Conservation (phyloP, 1,140 invertebrate genomes). For the Hermetia illucens region DNA sequence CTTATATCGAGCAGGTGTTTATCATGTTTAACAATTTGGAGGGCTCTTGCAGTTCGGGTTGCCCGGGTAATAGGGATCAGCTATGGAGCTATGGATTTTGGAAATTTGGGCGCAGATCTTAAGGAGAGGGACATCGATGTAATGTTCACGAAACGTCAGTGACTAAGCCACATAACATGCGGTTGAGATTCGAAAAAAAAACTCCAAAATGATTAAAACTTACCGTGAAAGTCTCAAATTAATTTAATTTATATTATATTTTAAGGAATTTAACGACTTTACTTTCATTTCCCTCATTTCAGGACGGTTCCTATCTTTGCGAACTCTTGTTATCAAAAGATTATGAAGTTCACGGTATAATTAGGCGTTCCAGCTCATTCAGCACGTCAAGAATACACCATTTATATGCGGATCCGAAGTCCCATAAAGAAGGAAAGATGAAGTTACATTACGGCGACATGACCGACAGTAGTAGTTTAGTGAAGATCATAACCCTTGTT, state of each 20-base stretch:
- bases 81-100: too few relatives aligned
- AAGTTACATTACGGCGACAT: conserved; percentile 98
- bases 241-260: conserved; percentile 2
- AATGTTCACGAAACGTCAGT: background rate
- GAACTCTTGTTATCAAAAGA: conserved; percentile 91
- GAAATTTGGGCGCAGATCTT: too few relatives aligned
- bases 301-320: conserved; percentile 99
- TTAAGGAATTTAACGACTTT: conserved; percentile 1
- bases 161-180: background rate
- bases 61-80: too few relatives aligned
- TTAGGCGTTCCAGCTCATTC: conserved; percentile 87
- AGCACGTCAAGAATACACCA: conserved; percentile 95
- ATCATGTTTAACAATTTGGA: too few relatives aligned
- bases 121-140: background rate
- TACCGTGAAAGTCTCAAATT: conserved; percentile 4
- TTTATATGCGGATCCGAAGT: conserved; percentile 77
- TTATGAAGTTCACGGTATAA: conserved; percentile 93
- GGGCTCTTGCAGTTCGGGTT: too few relatives aligned
- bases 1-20: too few relatives aligned
- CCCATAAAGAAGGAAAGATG: conserved; percentile 74
- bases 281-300: conserved; percentile 12
- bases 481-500: conserved; percentile 81
- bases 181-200: background rate
- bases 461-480: conserved; percentile 94
- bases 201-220: too few relatives aligned